Base-by-base conservation (phyloP, 2,113 vertebrate genomes). In the Erythrocercus mccallii region DNA sequence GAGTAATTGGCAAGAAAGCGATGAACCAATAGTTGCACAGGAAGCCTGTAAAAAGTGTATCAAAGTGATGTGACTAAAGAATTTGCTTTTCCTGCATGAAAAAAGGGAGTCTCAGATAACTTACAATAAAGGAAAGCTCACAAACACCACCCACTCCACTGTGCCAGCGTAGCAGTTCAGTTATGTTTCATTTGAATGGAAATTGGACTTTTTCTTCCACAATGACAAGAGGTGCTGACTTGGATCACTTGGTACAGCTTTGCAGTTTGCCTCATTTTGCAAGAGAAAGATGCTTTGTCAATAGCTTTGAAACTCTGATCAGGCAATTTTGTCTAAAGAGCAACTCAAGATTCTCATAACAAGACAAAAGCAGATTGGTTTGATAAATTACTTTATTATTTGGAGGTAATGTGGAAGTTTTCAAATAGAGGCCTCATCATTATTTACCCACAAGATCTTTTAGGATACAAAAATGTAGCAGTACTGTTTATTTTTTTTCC, bases 341-440 rank as follows among this genome's bases (percentile, higher is more conserved):
- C 62, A 90, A 30, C 15, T 33, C 35, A 13, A 11, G 9, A 48
- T 58, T 87, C 78, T 48, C 64, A 70, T 2, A 20, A 24, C 47
- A 88, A 51, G 64, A 94, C 88, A 95, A 51, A 88, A 92, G 45
- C 82, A 81, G 35, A 16, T 35, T 81, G 73, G 77, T 97, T 88
- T 73, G 71, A 92, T 93, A 95, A 95, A 93, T 97, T 88, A 93
- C 60, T 97, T 97, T 96, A 97, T 95, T 96, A 73, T 40, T 77
- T 56, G 60, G 92, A 95, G 94, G 86, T 88, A 88, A 92, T 1
- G 12, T 62, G 62, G 80, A 92, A 84, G 30, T 70, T 91, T 81
- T 83, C 76, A 88, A 37, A 68, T 58, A 78, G 44, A 90, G 47
- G 72, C 88, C 86, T 92, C 68, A 48, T 47, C 22, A 30, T 68